phyloP scores from a whole-genome alignment of 2,888 invertebrate genomes.

The Cheilosia urbana region DNA sequence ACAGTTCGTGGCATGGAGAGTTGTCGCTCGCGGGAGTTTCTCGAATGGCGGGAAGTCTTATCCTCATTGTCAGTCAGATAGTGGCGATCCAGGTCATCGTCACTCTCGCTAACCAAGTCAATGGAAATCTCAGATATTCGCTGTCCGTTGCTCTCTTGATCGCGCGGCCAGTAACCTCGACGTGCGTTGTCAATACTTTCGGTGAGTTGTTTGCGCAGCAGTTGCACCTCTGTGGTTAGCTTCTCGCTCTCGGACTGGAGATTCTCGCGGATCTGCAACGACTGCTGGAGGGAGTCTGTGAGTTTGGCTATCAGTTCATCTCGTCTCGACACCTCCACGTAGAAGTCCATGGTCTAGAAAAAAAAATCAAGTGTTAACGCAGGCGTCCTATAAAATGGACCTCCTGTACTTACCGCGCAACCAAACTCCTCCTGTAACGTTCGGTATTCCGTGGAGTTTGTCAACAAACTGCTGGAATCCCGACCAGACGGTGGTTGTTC shows the following conservation, averaged over 20 bases:
- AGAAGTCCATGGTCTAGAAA: constrained; percentile 90
- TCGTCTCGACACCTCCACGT: constrained; percentile 88
- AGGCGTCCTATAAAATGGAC: not conserved
- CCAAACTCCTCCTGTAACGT: constrained; percentile 89
- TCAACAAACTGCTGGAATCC: constrained; percentile 82
- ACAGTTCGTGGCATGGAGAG: constrained; percentile 78
- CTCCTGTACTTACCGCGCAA: constrained; percentile 85
- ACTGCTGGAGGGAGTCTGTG: constrained; percentile 88
- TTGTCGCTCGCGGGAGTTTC: constrained; percentile 81
- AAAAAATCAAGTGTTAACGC: constrained; percentile 76
- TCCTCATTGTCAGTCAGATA: constrained; percentile 81
- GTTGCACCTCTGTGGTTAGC: constrained; percentile 86
- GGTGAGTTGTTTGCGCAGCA: constrained; percentile 84
- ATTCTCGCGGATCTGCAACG: constrained; percentile 86
- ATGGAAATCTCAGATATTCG: constrained; percentile 83
- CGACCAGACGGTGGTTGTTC: constrained; percentile 81
- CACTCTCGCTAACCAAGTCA: constrained; percentile 83
- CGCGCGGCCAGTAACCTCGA: constrained; percentile 79
- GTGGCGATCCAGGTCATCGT: constrained; percentile 82
- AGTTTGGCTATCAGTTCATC: constrained; percentile 90
- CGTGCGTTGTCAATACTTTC: constrained; percentile 83
- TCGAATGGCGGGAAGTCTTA: constrained; percentile 78
- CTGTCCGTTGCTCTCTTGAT: constrained; percentile 82
- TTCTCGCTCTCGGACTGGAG: constrained; percentile 87
- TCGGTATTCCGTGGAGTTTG: constrained; percentile 88